Percentiles rank a stretch among this genome's conserved stretches.
Evolutionary conservation across 2,797 vertebrate genomes (phyloP).

Genomic region (Champsocephalus gunnari): DNA sequence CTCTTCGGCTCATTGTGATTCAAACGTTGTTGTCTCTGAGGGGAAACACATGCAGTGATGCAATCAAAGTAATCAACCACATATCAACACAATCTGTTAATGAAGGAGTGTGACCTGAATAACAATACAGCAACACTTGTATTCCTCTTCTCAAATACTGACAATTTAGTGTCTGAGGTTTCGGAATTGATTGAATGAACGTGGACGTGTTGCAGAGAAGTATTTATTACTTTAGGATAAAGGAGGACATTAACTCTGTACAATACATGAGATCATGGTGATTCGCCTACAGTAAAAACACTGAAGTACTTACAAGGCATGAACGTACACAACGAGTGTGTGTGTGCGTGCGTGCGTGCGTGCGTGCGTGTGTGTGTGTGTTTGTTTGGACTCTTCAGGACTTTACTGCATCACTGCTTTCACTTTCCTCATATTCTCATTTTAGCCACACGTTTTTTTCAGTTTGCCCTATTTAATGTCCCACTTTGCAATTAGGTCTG

Average conservation of each 20-base stretch:
- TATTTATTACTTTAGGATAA: neutral
- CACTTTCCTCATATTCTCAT: conserved; percentile 42
- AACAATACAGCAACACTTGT: neutral
- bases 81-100: conserved; percentile 1
- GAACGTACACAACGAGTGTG: too few relatives aligned
- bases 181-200: too few relatives aligned
- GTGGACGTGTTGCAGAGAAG: too few relatives aligned
- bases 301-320: neutral
- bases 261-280: neutral
- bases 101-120: conserved; percentile 12
- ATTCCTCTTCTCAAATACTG: neutral
- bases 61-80: conserved; percentile 41
- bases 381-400: conserved; percentile 31
- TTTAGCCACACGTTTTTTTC: conserved; percentile 55
- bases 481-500: conserved; percentile 78
- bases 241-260: neutral
- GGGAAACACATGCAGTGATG: conserved; percentile 1
- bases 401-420: conserved; percentile 28
- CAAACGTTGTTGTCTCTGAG: conserved; percentile 3
- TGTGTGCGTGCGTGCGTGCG: neutral
- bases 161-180: neutral
- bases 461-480: conserved; percentile 74
- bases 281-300: neutral
- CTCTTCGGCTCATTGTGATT: conserved; percentile 1
- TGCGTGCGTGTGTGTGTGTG: too few relatives aligned